Evolutionary conservation across 2,113 vertebrate genomes (phyloP), one percentile per base, ranked within the genome.

Genomic region (Hippocampus mohnikei): DNA sequence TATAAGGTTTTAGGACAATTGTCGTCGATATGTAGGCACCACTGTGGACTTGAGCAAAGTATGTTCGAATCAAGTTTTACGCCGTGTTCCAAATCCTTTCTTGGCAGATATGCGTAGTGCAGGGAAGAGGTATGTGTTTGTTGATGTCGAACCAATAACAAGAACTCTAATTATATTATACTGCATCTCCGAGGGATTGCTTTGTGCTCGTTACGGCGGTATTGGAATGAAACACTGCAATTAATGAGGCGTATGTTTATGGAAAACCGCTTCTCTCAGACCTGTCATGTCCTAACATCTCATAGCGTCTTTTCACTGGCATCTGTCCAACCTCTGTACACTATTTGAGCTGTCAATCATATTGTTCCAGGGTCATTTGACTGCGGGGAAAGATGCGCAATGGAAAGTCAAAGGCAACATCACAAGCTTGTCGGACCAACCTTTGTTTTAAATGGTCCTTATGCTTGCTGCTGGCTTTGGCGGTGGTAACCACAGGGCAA

Each of bases 301-400:
- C 15, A 66, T 73, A 78, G 74, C 81, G 74, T 75, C 82, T 76
- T 81, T 70, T 80, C 46, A 10, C 69, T 82, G 81, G 83, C 77
- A 70, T 25, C 67, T 56, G 37, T 64, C 72, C 78, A 74, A 46
- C 70, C 78, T 75, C 76, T 86, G 85, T 85, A 78, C 80, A 72
- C 53, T 74, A 81, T 81, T 75, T 87, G 12, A 86, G 81, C 73
- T 85, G 75, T 72, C 68, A 20, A 9, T 21, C 37, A 2, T 41
- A 42, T 10, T 1, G 23, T 56, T 1, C 25, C 72, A 88, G 85
- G 83, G 80, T 42, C 73, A 69, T 63, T 77, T 82, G 82, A 81
- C 80, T 86, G 84, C 73, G 75, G 73, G 76, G 46, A 78, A 92
- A 90, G 76, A 92, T 92, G 91, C 86, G 88, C 89, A 81, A 91